These are phyloP conservation scores for Pelobates fuscus DNA, from an alignment of 2,113 vertebrate species.

Conservation along the genomic window DNA sequence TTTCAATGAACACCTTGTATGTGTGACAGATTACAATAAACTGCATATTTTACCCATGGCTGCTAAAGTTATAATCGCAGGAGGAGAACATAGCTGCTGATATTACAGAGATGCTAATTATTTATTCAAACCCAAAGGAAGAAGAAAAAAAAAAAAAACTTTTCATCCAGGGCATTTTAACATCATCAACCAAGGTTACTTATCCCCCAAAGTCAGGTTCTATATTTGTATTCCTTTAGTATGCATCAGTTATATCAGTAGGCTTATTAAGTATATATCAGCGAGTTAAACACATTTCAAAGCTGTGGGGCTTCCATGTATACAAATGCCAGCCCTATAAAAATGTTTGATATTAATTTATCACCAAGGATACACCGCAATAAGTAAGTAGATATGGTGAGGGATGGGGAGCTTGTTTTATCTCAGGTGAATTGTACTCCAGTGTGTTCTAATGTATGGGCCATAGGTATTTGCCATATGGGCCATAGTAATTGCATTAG, in stretches of 20 bases:
- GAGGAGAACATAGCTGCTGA: background rate
- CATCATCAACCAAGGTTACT: constrained; percentile 4
- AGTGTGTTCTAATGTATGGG: background rate
- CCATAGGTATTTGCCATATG: background rate
- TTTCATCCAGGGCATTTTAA: background rate
- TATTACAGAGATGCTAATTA: background rate
- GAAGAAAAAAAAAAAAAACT: background rate
- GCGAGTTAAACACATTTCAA: constrained; percentile 28
- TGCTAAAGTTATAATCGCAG: background rate
- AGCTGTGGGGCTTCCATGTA: background rate
- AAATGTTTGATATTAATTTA: constrained; percentile 43
- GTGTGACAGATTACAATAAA: constrained; percentile 76
- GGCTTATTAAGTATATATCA: constrained; percentile 22
- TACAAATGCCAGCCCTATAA: constrained; percentile 20
- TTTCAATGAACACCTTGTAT: constrained; percentile 81
- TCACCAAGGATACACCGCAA: constrained; percentile 1
- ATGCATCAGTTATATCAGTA: constrained; percentile 6
- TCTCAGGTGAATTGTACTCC: background rate
- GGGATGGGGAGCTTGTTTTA: no score
- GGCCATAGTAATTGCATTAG: constrained; percentile 8
- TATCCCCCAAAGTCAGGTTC: background rate
- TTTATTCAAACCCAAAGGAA: background rate
- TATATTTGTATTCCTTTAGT: background rate
- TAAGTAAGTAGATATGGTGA: background rate
- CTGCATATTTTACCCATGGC: constrained; percentile 70